Conservation (phyloP, 2,797 vertebrate species). For the Antennarius maculatus region DNA sequence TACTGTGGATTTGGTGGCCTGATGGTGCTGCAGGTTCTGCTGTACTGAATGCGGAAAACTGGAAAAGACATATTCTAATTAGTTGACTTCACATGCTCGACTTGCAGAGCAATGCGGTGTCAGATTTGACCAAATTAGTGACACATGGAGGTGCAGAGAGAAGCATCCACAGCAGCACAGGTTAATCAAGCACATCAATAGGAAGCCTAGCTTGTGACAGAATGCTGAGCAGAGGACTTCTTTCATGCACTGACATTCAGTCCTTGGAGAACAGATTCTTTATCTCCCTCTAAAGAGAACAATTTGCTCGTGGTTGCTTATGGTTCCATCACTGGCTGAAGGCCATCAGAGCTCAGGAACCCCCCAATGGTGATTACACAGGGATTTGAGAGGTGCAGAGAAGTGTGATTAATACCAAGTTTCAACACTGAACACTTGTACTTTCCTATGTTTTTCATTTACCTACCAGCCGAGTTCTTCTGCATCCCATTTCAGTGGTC, state of each 20-base stretch:
- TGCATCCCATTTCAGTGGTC: background rate
- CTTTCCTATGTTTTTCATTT: conserved; percentile 6
- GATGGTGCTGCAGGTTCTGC: conserved; percentile 10
- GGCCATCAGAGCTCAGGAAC: conserved; percentile 27
- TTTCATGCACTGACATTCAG: conserved; percentile 33
- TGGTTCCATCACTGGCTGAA: conserved; percentile 19
- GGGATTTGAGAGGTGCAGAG: conserved; percentile 10
- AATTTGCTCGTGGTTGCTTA: conserved; percentile 22
- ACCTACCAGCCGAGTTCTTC: background rate
- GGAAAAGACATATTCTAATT: conserved; percentile 39
- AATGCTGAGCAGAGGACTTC: conserved; percentile 39
- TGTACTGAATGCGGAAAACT: conserved; percentile 25
- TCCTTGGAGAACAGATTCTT: conserved; percentile 29
- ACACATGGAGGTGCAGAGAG: conserved; percentile 2
- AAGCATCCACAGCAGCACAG: conserved; percentile 11
- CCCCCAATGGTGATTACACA: background rate
- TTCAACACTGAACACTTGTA: background rate
- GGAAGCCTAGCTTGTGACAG: conserved; percentile 21
- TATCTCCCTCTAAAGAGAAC: conserved; percentile 19
- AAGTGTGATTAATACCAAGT: background rate
- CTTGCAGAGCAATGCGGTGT: conserved; percentile 33
- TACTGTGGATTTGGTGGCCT: conserved; percentile 15
- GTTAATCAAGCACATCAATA: conserved; percentile 38
- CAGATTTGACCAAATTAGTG: conserved; percentile 24
- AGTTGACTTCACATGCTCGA: conserved; percentile 41